Evolutionary conservation across 2,797 vertebrate species (phyloP), one percentile per base, ranked within the genome.

Genomic region (Paramormyrops hopkinsi): DNA sequence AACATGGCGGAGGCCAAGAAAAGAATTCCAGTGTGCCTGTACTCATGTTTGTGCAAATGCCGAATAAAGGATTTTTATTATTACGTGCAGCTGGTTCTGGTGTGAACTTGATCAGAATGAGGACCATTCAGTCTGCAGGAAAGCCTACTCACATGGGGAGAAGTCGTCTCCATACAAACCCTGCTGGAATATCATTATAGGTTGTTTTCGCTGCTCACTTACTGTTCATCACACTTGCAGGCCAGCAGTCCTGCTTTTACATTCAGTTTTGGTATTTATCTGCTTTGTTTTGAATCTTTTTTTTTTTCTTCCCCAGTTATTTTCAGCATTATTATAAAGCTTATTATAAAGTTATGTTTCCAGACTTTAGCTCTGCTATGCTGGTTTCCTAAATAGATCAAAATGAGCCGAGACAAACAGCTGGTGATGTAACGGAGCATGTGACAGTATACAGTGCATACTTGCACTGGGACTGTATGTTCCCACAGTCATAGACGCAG

Each of bases 371-470:
- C 22, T 48, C 11, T 33, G 46, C 48, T 17, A 19, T 51, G 44
- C n/a, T 51, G 46, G 83, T 22, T 84, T 84, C n/a, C 48, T 51
- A 85, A 51, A 85, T 41, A 85, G 83, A 85, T 85, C 44, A 50
- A 46, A 25, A 50, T 33, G 83, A 85, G 29, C 22, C 51, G 12
- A 46, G n/a, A 50, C 22, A 11, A 85, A 51, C 83, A 85, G 83
- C 83, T 53, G 83, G 46, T 48, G 83, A 50, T 50, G 83, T 85
- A 85, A 14, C 83, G 0, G 44, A 85, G n/a, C 48, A 11, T 85
- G 83, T 53, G 48, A 44, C 82, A 11, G 82, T 84, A 12, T 84
- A 22, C 48, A 12, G 19, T 12, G 46, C 82, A 48, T 51, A 11
- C n/a, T n/a, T 51, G 82, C 82, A 22, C 46, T 51, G 82, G 41